Evolutionary conservation across 2,888 invertebrate species (phyloP), one percentile per base, ranked within the genome.

Genomic region (Troglohyphantes excavatus): DNA sequence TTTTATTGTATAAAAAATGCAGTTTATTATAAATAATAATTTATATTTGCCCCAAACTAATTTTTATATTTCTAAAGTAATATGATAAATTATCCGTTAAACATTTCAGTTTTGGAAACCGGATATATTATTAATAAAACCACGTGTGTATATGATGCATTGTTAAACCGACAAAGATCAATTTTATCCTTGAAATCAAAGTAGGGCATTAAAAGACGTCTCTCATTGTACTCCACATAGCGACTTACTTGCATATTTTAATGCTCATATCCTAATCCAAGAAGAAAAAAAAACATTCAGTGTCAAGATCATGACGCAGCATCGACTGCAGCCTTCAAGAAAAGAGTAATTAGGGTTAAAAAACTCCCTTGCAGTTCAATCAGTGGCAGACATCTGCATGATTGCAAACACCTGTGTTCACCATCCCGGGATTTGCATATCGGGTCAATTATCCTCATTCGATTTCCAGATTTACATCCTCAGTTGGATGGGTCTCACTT

Each of bases 401-500:
- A 65, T 67, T 7, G 27, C 11, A 46, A 81, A 70, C 82, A 82
- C 82, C 82, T 82, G 82, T 33, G 68, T 46, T 53, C 79, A 27
- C 26, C 67, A 68, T 75, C 75, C 17, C 63, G 7, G 17, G 0
- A 70, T 82, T 70, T 82, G 70, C 82, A 82, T 82, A 82, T 23
- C 26, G 13, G 23, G 33, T 21, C 59, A 70, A 61, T 82, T 70
- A 70, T 70, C 59, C 33, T 39, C 19, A 72, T 26, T 46, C 5
- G 27, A 53, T 53, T 39, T 81, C 19, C 46, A 65, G 27, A 23
- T 29, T 53, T 59, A 61, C 33, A 53, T 82, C 70, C 43, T 21
- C 21, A 59, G 27, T 33, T 53, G 67, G 76, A 78, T n/a, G n/a
- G n/a, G n/a, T 86, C 86, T 53, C 61, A 86, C 86, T 86, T 85